Base-by-base conservation (phyloP, 37 sponge, comb jelly and placozoan species). In the Tethya wilhelma region DNA sequence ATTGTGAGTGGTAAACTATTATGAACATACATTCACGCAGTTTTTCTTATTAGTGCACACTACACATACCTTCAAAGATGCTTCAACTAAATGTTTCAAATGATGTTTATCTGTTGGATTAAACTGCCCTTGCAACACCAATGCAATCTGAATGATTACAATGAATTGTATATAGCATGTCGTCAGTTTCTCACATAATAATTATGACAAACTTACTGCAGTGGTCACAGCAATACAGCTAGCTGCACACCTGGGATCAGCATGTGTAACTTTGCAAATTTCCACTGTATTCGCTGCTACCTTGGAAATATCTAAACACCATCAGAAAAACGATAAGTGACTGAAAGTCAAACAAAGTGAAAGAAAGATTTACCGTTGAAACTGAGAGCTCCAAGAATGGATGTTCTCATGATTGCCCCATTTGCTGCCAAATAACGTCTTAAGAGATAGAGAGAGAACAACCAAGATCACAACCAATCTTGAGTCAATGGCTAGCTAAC, bases 321-420 rank as follows among this genome's bases (percentile, higher is more conserved):
- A 46, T 23, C 5, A 37, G 37, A 43, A 30, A n/a, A n/a, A n/a
- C n/a, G n/a, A n/a, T n/a, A n/a, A n/a, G 55, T 49, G 11, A 11
- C 55, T 49, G 17, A 19, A 49, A n/a, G n/a, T n/a, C n/a, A 17
- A 17, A 17, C 55, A 20, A 62, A 39, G 9, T 34, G 6, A 33
- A 12, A 26, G 68, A n/a, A 19, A 1, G 8, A 38, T 59, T 59
- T 31, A 94, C 95, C 75, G 66, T 96, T 93, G 64, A 93, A 96
- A 26, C 69, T 74, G 34, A 90, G 44, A 11, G 79, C 70, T 44
- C 97, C 97, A 30, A 93, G 82, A 25, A 96, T 77, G 26, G 90
- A 75, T 4, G 97, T 96, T 44, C 97, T 70, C 93, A 93, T 96
- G 31, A 93, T 75, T n/a, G 93, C 97, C 25, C 93, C 97, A 79